Evolutionary conservation across 2,797 vertebrate genomes (phyloP).

Genomic region (Acipenser ruthenus): DNA sequence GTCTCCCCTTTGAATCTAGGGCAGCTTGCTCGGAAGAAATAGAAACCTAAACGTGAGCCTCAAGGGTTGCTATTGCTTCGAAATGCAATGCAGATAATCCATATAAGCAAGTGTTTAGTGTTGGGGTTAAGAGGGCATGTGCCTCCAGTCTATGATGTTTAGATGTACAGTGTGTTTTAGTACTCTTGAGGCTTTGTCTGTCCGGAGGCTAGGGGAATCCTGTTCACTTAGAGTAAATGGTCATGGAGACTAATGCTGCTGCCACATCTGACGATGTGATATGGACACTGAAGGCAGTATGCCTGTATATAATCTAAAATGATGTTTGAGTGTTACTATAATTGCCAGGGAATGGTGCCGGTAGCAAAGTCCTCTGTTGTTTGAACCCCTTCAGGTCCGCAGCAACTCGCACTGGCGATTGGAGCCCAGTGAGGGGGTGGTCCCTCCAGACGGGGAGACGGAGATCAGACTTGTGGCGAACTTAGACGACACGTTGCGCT

Average conservation of each 20-base stretch:
- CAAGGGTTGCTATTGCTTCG: slow-evolving; percentile 10
- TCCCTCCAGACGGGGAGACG: slow-evolving; percentile 51
- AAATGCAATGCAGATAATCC: slow-evolving; percentile 6
- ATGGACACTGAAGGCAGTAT: neutral
- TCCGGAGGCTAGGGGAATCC: too few relatives aligned
- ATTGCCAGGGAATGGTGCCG: neutral
- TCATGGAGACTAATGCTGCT: too few relatives aligned
- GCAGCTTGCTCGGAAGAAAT: neutral
- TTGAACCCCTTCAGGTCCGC: slow-evolving; percentile 42
- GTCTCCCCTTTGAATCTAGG: neutral
- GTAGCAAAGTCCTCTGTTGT: slow-evolving; percentile 12
- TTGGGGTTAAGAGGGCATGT: slow-evolving; percentile 9
- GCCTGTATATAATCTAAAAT: neutral
- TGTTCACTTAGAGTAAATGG: too few relatives aligned
- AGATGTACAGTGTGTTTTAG: neutral
- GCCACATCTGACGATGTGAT: too few relatives aligned
- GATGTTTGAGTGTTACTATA: neutral
- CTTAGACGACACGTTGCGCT: slow-evolving; percentile 60
- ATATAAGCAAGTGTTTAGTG: slow-evolving; percentile 14
- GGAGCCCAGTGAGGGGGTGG: slow-evolving; percentile 60
- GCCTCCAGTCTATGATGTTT: neutral
- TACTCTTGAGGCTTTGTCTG: too few relatives aligned
- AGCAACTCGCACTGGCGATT: slow-evolving; percentile 53
- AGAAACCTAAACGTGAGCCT: neutral
- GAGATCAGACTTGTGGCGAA: slow-evolving; percentile 59